Conservation (phyloP, 2,797 vertebrate species). For the Loriculus beryllinus region DNA sequence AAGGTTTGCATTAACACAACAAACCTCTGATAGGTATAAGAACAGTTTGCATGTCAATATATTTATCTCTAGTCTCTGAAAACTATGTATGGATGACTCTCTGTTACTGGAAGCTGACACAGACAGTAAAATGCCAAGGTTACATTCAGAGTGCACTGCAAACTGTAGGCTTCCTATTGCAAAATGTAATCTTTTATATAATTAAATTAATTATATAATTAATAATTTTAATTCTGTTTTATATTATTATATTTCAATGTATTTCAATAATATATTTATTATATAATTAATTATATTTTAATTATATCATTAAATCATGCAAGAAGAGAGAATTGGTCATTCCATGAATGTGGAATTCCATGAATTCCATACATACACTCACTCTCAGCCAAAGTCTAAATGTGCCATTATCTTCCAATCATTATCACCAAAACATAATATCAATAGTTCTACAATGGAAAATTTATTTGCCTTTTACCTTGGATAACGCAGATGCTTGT, state of each 20-base stretch:
- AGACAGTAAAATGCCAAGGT: background rate
- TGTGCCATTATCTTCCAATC: background rate
- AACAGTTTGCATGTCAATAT: background rate
- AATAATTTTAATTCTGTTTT: no score
- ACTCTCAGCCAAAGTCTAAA: background rate
- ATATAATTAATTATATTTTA: no score
- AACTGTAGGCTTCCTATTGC: background rate
- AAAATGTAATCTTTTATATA: background rate
- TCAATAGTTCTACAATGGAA: background rate
- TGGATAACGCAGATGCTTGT: conserved; percentile 76
- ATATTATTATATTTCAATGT: no score
- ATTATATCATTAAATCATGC: background rate
- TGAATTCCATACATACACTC: background rate
- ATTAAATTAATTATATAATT: background rate
- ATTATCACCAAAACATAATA: background rate
- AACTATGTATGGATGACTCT: background rate
- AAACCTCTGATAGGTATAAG: background rate
- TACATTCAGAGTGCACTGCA: background rate
- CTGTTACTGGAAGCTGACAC: background rate
- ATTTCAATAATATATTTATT: no score
- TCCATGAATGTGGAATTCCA: background rate
- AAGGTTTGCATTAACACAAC: background rate
- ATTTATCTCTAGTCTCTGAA: background rate
- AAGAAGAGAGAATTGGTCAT: background rate
- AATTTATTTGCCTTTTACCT: conserved; percentile 50